Base-by-base conservation (phyloP, 2,113 vertebrate species). In the Rafetus swinhoei region DNA sequence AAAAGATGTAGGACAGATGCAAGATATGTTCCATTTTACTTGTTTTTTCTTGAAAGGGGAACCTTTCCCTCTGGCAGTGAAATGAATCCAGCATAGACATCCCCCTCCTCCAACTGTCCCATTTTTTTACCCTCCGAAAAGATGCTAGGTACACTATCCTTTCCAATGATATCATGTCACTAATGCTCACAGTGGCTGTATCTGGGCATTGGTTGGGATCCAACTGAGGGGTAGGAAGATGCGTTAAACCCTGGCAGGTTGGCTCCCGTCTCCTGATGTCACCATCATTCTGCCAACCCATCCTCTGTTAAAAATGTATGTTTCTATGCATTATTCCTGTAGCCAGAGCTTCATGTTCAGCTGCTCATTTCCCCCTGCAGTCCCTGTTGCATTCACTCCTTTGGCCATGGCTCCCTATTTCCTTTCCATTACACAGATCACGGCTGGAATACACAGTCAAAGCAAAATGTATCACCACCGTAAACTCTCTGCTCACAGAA, bases 21-120 rank as follows among this genome's bases (percentile, higher is more conserved):
- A 0, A 94, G 96, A 88, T 84, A 90, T 88, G 55, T 0, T 77
- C 69, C 95, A 45, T 93, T 96, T 81, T 91, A 90, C 85, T 95
- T 80, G 3, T 2, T 0, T 87, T 81, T 95, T 82, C 11, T 0
- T 45, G 92, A 93, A 57, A 80, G 19, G 22, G 89, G 79, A 93
- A 84, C 52, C 57, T 94, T 96, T 95, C 76, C 74, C 89, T 94
- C 89, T 97, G 94, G 94, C 91, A 95, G 85, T 14, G 39, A 95
- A 93, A 93, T 29, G 53, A 92, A 22, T 80, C 82, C 84, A 96
- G 84, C 95, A 94, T 89, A 89, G 87, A 96, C 45, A 45, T 5
- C 45, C 45, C 45, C 45, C 91, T 60, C 91, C 87, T 90, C 84
- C 92, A 65, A 52, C 79, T 0, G 0, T 90, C 96, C 81, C 91